Conservation (phyloP, 1,140 invertebrate genomes). For the Popillia japonica region DNA sequence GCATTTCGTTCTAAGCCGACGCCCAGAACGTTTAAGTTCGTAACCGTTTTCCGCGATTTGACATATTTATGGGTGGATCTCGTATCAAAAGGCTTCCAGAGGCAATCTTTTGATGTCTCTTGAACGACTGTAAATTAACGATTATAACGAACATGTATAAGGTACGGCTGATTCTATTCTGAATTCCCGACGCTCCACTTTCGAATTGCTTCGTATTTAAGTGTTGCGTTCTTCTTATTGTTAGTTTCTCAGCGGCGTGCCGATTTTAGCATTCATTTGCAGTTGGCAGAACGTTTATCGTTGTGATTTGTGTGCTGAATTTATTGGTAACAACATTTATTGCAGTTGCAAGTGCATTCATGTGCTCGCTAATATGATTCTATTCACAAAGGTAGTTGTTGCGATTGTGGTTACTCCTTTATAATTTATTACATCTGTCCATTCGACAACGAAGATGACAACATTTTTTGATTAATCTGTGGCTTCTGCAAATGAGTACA, state of each 20-base stretch:
- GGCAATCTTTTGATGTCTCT: background rate
- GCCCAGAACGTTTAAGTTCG: background rate
- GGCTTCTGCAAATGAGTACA: too few species aligned
- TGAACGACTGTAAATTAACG: conserved; percentile 18
- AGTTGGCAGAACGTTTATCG: background rate
- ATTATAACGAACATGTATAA: background rate
- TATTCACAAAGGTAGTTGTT: too few species aligned
- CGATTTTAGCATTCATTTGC: background rate
- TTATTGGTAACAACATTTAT: background rate
- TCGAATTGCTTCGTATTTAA: background rate
- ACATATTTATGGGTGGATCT: conserved; percentile 10
- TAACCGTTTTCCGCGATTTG: background rate
- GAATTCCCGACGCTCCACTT: background rate
- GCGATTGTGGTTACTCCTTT: too few species aligned
- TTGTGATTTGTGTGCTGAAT: background rate
- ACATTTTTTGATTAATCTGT: too few species aligned
- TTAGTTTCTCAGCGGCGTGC: too few species aligned
- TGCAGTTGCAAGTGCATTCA: background rate
- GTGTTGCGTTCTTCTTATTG: background rate
- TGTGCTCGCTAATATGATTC: too few species aligned
- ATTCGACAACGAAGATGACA: too few species aligned
- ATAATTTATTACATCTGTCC: too few species aligned
- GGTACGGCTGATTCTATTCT: background rate
- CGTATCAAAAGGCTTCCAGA: background rate
- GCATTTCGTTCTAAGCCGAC: background rate